Base-by-base conservation (phyloP, 1,140 invertebrate species). In the Aphelenchoides fujianensis region DNA sequence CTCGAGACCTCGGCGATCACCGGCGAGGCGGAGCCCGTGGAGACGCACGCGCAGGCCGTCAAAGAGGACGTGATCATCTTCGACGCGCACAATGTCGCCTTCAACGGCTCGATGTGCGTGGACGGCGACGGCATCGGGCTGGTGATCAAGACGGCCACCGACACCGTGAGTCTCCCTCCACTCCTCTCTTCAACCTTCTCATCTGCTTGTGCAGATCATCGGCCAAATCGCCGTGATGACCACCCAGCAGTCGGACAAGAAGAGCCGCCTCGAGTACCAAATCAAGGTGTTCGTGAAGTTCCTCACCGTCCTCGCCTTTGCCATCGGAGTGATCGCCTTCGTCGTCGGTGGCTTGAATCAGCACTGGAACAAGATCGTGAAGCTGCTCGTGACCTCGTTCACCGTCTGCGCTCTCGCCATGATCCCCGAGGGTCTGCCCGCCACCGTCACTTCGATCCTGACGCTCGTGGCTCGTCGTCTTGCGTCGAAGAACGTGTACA, bases 381-480 rank as follows among this genome's bases (percentile, higher is more conserved):
- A 63, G 27, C 48, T 77, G 3, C 32, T 77, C 3, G 61, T 63
- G 3, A 77, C 57, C 41, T 52, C 54, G 19, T 77, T 77, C 28
- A 52, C 61, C 54, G 75, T 77, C 52, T 79, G 77, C 37, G 64
- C 71, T 32, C 61, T 76, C 16, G 74, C 67, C 52, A 70, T 76
- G 30, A 66, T 98, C 79, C 96, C 96, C 32, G 95, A 98, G 88
- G 92, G 96, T 68, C 87, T 99, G 57, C 96, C 96, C 0, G 98
- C 98, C 81, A 95, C 98, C 31, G 96, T 98, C 0, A 98, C 96
- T 0, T 95, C 98, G 9, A 98, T 95, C 0, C 85, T 99, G 70
- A 95, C 96, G 0, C 87, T 99, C 59, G 95, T 96, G 3, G 95
- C 98, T 0, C 94, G 97, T 91, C 87, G 95, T 71, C 97, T 99